Percentiles rank a stretch among this genome's conserved stretches.
Evolutionary conservation across 2,113 vertebrate genomes (phyloP).

Genomic region (Catagonus wagneri): DNA sequence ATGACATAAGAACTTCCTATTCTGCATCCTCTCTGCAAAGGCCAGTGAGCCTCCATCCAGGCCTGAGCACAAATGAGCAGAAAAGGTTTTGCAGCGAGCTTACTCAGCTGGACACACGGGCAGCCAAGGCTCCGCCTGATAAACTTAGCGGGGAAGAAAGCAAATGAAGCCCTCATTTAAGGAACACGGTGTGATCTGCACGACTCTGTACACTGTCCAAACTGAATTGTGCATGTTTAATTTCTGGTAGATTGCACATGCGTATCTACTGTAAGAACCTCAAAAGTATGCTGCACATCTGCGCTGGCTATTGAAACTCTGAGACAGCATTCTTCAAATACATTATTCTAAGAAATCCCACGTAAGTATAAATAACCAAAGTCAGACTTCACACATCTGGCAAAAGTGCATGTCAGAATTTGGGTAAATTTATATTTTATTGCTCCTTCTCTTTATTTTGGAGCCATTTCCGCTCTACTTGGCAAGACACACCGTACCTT

Average conservation of each 20-base stretch:
- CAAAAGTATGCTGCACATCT: constrained; percentile 23
- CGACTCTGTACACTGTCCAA: constrained; percentile 59
- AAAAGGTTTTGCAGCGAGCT: not conserved
- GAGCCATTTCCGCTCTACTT: constrained; percentile 67
- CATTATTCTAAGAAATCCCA: constrained; percentile 54
- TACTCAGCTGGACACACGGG: constrained; percentile 53
- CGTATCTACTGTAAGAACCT: constrained; percentile 48
- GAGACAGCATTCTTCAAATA: constrained; percentile 50
- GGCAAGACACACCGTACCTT: not conserved
- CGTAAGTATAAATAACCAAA: constrained; percentile 25
- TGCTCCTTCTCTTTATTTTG: constrained; percentile 64
- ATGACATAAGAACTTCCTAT: not conserved
- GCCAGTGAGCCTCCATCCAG: not conserved
- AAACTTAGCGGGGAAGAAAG: constrained; percentile 64
- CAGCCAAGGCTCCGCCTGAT: constrained; percentile 30
- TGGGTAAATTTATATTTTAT: constrained; percentile 62
- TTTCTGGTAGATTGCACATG: constrained; percentile 61
- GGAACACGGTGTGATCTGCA: constrained; percentile 63
- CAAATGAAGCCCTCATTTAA: constrained; percentile 66
- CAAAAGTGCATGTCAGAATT: constrained; percentile 69
- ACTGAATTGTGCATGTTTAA: constrained; percentile 56
- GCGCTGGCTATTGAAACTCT: constrained; percentile 11
- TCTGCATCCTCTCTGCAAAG: not conserved
- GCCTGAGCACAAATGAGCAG: constrained; percentile 14
- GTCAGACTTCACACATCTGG: constrained; percentile 45